Evolutionary conservation across 35 echinoderm and acorn worm species (phyloP), one percentile per base, ranked within the genome.

Genomic region (Diadema setosum): DNA sequence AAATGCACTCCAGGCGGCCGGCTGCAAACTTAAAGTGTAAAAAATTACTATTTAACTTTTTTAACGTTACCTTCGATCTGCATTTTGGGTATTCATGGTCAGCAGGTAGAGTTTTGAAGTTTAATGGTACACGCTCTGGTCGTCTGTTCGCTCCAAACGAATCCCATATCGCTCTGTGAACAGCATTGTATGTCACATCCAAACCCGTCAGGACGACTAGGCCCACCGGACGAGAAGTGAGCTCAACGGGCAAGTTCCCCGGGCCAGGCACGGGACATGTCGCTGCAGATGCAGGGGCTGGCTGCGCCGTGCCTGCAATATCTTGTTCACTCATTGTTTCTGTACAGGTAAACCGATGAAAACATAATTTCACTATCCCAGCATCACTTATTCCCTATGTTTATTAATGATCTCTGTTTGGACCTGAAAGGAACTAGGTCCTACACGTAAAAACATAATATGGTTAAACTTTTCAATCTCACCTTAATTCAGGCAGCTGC

Each of bases 71-170:
- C 86, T 98, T 98, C 58, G 96, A 98, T 42, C 96, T 81, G 70
- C 96, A 98, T 55, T 98, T 98, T 59, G 96, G 96, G 65, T 98
- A 98, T 89, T 98, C 96, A 81, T 98, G 96, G 65, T 98, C 96
- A 40, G 88, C 96, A 35, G 88, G 96, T 18, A 91, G 70, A 45
- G 87, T 76, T 48, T 91, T 98, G 65, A 98, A 98, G 82, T 94
- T 91, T 6, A 98, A 40, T 42, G 96, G 96, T 26, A 98, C 96
- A 46, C 96, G 45, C 44, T 98, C 96, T 65, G 96, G 81, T 41
- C 96, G 82, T 45, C 96, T 83, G 39, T 94, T 91, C 17, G 96
- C 92, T 81, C 92, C 91, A 42, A 98, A 98, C 1, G 96, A 98
- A 76, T 98, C 96, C 96, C 96, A 98, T 36, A 98, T 98, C 20